These are phyloP conservation scores for Psylliodes chrysocephalus DNA, from an alignment of 2,888 invertebrate species.

Conservation along the genomic window DNA sequence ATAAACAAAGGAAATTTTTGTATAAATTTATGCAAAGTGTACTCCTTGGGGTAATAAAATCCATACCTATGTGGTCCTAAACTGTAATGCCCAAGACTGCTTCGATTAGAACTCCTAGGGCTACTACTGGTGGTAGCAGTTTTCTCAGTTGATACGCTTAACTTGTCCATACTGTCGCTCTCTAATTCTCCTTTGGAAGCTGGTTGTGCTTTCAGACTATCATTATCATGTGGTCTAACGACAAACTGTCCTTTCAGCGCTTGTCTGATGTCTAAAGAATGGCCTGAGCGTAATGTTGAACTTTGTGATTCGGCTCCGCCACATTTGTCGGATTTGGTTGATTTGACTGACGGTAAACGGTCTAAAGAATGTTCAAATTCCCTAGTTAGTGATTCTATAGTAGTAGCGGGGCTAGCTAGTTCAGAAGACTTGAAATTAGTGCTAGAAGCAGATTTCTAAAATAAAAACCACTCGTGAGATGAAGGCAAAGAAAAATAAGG, in stretches of 20 bases:
- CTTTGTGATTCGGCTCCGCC: slow-evolving; percentile 40
- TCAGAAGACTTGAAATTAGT: slow-evolving; percentile 59
- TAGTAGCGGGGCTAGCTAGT: slow-evolving; percentile 80
- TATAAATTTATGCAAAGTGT: no score
- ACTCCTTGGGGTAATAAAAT: no score
- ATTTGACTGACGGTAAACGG: slow-evolving; percentile 51
- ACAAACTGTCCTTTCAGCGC: slow-evolving; percentile 69
- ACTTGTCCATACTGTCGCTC: slow-evolving; percentile 10
- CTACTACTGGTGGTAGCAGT: slow-evolving; percentile 39
- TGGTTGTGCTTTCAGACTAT: slow-evolving; percentile 71
- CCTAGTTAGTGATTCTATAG: slow-evolving; percentile 80
- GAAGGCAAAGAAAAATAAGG: neutral
- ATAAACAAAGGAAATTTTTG: no score
- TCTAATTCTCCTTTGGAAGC: slow-evolving; percentile 14
- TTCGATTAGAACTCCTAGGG: slow-evolving; percentile 66
- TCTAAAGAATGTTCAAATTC: slow-evolving; percentile 87
- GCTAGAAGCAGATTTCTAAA: slow-evolving; percentile 56
- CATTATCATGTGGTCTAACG: slow-evolving; percentile 74
- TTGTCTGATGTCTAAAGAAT: slow-evolving; percentile 61
- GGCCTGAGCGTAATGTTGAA: slow-evolving; percentile 52
- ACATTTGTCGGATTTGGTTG: slow-evolving; percentile 38
- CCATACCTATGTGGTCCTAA: slow-evolving; percentile 60
- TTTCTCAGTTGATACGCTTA: slow-evolving; percentile 34
- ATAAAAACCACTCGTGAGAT: slow-evolving; percentile 38
- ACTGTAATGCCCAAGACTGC: slow-evolving; percentile 63